These are phyloP conservation scores for Centroberyx gerrardi DNA, from an alignment of 2,797 vertebrate species.

Conservation along the genomic window DNA sequence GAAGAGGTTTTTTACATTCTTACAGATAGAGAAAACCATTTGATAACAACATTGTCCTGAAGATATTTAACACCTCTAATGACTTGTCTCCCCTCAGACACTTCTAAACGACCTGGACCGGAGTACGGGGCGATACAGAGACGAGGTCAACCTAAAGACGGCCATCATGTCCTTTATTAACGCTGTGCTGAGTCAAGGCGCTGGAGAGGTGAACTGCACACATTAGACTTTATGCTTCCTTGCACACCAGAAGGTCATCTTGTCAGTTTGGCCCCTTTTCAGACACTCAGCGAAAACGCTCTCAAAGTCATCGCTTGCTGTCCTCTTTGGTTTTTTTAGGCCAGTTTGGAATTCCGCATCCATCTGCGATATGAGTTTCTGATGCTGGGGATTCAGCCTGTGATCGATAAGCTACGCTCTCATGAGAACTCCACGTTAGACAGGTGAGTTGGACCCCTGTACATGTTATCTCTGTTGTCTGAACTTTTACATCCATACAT, in stretches of 20 bases:
- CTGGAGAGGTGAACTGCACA: slow-evolving; percentile 92
- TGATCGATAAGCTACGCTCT: slow-evolving; percentile 97
- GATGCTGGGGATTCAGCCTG: slow-evolving; percentile 98
- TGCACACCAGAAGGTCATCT: slow-evolving; percentile 9
- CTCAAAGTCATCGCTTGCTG: slow-evolving; percentile 10
- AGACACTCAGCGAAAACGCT: slow-evolving; percentile 4
- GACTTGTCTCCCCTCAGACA: slow-evolving; percentile 83
- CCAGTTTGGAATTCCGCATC: slow-evolving; percentile 97
- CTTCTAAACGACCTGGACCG: slow-evolving; percentile 97
- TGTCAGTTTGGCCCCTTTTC: not conserved
- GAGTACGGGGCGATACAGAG: slow-evolving; percentile 95
- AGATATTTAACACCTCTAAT: slow-evolving; percentile 39
- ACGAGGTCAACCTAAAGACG: slow-evolving; percentile 98
- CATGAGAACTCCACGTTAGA: slow-evolving; percentile 98
- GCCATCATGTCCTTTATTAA: slow-evolving; percentile 99
- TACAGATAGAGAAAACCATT: not conserved
- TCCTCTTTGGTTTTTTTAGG: slow-evolving; percentile 74
- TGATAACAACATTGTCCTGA: not conserved
- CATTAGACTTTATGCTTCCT: not conserved
- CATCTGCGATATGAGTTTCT: slow-evolving; percentile 98
- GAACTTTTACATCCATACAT: too few relatives aligned
- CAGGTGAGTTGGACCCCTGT: slow-evolving; percentile 85
- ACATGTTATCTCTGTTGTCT: not conserved
- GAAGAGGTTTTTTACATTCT: slow-evolving; percentile 8
- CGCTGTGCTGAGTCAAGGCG: slow-evolving; percentile 96